Evolutionary conservation across 2,888 invertebrate genomes (phyloP).

Genomic region (Cosmia pyralina): DNA sequence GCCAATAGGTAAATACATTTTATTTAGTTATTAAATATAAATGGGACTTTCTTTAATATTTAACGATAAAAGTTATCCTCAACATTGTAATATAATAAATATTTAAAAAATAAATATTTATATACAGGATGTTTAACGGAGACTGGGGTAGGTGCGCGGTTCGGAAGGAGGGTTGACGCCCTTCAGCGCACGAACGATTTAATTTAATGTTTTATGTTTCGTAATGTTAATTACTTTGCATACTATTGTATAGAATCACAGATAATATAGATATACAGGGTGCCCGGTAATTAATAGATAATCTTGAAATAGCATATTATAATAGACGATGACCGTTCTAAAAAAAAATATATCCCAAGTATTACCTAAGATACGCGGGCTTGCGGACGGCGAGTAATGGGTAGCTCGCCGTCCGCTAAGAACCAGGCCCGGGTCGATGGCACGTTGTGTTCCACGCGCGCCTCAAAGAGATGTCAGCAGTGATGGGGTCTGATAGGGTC

Average conservation of each 20-base stretch:
- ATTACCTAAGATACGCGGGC: too few species aligned
- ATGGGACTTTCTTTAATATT: background rate
- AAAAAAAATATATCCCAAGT: too few species aligned
- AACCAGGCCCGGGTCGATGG: too few species aligned
- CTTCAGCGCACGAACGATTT: background rate
- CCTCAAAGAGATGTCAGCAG: too few species aligned
- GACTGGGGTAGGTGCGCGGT: background rate
- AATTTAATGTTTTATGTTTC: background rate
- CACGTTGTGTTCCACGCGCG: too few species aligned
- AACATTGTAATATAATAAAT: constrained; percentile 22
- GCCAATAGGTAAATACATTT: constrained; percentile 31
- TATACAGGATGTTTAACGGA: background rate
- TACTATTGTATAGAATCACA: background rate
- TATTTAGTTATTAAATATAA: constrained; percentile 16
- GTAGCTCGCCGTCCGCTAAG: too few species aligned
- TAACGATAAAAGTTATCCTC: constrained; percentile 25
- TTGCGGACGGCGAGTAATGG: too few species aligned
- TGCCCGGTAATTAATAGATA: too few species aligned
- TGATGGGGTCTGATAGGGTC: too few species aligned
- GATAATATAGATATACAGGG: too few species aligned
- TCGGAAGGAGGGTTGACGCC: background rate
- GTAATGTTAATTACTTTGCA: too few species aligned
- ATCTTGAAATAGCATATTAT: background rate
- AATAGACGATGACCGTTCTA: too few species aligned
- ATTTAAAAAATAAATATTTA: constrained; percentile 4